phyloP scores from a whole-genome alignment of 2,888 invertebrate genomes.

The Amiota minor region DNA sequence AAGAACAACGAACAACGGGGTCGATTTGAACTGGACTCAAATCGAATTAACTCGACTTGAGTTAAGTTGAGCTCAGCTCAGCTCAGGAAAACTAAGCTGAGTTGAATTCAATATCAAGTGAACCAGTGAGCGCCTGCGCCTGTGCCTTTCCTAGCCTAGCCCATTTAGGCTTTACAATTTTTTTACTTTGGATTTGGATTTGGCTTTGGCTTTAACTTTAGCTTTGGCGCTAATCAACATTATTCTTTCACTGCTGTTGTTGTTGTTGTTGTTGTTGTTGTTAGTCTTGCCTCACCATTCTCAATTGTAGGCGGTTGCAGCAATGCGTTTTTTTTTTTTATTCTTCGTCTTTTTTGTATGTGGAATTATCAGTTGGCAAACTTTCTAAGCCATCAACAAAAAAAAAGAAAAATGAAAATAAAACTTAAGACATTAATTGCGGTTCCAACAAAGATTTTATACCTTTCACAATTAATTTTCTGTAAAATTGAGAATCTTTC shows the following conservation, averaged over 20 bases:
- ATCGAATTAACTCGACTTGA: too few species aligned
- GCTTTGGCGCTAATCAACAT: constrained; percentile 9
- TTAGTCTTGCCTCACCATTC: too few species aligned
- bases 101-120: neutral
- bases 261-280: constrained; percentile 9
- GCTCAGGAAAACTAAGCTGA: neutral
- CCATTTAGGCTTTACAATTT: neutral
- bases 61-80: too few species aligned
- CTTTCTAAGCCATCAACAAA: constrained; percentile 17
- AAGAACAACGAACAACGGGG: constrained; percentile 18
- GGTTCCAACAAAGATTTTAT: too few species aligned
- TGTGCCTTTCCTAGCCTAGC: neutral
- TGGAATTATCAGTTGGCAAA: neutral
- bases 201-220: too few species aligned
- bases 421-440: too few species aligned
- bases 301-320: neutral
- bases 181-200: too few species aligned
- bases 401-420: neutral
- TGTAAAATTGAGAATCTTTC: too few species aligned
- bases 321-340: neutral
- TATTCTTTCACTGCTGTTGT: constrained; percentile 2
- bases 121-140: too few species aligned
- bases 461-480: too few species aligned
- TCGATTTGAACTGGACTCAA: constrained; percentile 38
- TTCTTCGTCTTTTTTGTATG: neutral